Conservation (phyloP, 2,113 vertebrate genomes). For the Microtus ochrogaster region DNA sequence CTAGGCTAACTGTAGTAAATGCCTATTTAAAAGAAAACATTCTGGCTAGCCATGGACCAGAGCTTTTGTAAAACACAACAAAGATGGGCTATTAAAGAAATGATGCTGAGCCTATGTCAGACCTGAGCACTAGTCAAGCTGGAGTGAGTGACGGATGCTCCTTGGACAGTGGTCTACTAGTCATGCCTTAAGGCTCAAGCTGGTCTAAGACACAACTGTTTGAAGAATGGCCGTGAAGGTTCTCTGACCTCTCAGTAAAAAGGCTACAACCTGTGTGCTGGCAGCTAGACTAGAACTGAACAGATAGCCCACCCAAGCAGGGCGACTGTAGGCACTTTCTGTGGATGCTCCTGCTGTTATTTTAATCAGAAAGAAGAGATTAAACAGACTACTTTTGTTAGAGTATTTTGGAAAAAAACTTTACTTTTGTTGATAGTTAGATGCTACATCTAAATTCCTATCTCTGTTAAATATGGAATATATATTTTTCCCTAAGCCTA, state of each 20-base stretch:
- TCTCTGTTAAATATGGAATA: neutral
- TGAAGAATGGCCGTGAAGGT: neutral
- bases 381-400: neutral
- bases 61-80: neutral
- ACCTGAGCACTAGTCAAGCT: neutral
- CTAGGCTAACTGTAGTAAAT: no score
- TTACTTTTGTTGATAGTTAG: neutral
- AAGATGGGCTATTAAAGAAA: neutral
- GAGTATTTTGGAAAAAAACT: slow-evolving; percentile 1
- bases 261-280: neutral
- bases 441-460: neutral
- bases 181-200: neutral
- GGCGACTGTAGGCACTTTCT: neutral
- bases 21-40: no score
- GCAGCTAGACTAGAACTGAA: neutral
- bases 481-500: neutral
- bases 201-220: neutral
- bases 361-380: neutral
- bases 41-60: no score
- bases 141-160: neutral
- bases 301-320: neutral
- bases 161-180: neutral
- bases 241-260: neutral
- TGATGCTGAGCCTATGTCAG: neutral
- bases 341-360: neutral